Evolutionary conservation across 1,140 invertebrate species (phyloP), one percentile per base, ranked within the genome.

Genomic region (Andrena cerasifolii): DNA sequence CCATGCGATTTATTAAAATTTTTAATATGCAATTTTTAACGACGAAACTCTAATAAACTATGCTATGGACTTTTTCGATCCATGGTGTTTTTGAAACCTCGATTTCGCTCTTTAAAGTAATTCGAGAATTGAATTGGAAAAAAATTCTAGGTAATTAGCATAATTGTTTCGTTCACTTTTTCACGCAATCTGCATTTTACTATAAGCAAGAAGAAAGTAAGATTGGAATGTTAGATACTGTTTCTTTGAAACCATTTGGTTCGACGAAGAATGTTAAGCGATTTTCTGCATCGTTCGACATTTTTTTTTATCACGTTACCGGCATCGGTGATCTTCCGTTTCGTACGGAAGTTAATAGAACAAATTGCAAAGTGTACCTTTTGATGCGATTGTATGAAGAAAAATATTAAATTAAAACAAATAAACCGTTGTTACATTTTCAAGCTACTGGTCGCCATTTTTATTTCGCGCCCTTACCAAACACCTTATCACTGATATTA

Each of bases 351-450:
- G 16, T 40, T 40, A 49, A 45, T 43, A 76, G 47, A 4, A 63
- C 49, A 74, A 79, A 73, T 53, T n/a, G n/a, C 3, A 40, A 54
- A 61, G 70, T n/a, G n/a, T 80, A 84, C 68, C 62, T 65, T 83
- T 47, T 36, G 40, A 75, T 24, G 6, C 26, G 12, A 79, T 63
- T 75, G 79, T 78, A 84, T 80, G 75, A 80, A 74, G 10, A 36
- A 85, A 88, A 89, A 80, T 82, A 82, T 86, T 87, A 67, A 80
- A 58, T 74, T 70, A 63, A 78, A 86, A 80, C 65, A 89, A 89
- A 89, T 89, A 89, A 87, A 88, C 74, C 70, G 88, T 90, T 89
- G 87, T 89, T 90, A 89, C 84, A 87, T 88, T 89, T 88, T 77
- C 86, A 84, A 88, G 63, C 47, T 82, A 67, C 33, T 66, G 45